phyloP scores from a whole-genome alignment of 2,888 invertebrate genomes.

The Sphecodes monilicornis region DNA sequence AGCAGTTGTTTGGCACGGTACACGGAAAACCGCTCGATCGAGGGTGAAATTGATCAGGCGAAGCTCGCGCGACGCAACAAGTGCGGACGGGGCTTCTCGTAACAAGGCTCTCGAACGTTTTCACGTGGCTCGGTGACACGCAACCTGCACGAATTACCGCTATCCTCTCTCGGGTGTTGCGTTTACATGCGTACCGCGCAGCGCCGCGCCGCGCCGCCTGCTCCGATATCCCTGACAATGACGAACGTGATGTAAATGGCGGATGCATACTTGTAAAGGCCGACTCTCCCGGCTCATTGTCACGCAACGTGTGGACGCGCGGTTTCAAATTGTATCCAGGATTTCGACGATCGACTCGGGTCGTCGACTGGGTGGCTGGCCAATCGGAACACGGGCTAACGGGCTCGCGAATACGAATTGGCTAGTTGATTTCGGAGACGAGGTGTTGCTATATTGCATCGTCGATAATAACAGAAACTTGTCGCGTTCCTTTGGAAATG shows the following conservation, averaged over 20 bases:
- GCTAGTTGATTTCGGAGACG: neutral
- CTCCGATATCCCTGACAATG: slow-evolving; percentile 67
- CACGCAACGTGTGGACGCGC: slow-evolving; percentile 22
- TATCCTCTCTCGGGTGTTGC: slow-evolving; percentile 48
- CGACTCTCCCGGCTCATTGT: slow-evolving; percentile 32
- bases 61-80: neutral
- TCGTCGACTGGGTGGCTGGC: slow-evolving; percentile 11
- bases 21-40: neutral
- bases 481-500: neutral
- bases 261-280: slow-evolving; percentile 54
- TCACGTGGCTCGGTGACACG: slow-evolving; percentile 60
- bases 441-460: neutral
- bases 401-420: slow-evolving; percentile 48
- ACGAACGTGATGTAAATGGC: slow-evolving; percentile 70
- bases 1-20: neutral
- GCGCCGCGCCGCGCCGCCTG: slow-evolving; percentile 46
- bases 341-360: slow-evolving; percentile 26
- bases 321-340: slow-evolving; percentile 44
- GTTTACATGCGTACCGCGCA: slow-evolving; percentile 67
- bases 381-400: slow-evolving; percentile 40
- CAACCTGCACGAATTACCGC: slow-evolving; percentile 63
- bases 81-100: slow-evolving; percentile 1
- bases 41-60: slow-evolving; percentile 3
- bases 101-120: slow-evolving; percentile 23
- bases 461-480: neutral